phyloP scores from a whole-genome alignment of 2,888 invertebrate genomes.

The Cephus pulcher region DNA sequence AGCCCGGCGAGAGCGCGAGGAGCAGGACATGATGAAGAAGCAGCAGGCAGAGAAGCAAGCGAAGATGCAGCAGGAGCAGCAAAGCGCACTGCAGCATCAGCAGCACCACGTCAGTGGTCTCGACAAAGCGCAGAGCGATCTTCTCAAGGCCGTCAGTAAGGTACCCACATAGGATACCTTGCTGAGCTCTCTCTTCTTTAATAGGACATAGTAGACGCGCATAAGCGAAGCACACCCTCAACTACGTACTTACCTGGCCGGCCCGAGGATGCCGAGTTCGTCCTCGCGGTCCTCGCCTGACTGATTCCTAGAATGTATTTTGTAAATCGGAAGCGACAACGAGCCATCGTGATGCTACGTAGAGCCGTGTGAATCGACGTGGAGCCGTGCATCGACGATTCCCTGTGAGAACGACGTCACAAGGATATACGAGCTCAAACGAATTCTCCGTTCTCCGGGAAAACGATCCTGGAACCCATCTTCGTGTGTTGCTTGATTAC shows the following conservation, averaged over 20 bases:
- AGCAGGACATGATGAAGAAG: conserved; percentile 91
- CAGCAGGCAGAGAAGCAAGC: conserved; percentile 90
- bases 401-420: background rate
- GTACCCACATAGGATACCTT: conserved; percentile 78
- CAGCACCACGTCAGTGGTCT: conserved; percentile 80
- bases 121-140: conserved; percentile 80
- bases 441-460: background rate
- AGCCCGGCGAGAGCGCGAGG: conserved; percentile 89
- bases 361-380: background rate
- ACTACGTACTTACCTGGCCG: conserved; percentile 64
- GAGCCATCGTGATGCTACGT: conserved; percentile 10
- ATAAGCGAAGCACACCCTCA: conserved; percentile 37
- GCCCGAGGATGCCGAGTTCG: conserved; percentile 27
- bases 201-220: conserved; percentile 40
- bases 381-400: background rate
- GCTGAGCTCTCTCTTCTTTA: conserved; percentile 42
- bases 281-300: conserved; percentile 49
- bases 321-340: conserved; percentile 30
- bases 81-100: conserved; percentile 75
- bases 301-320: conserved; percentile 64
- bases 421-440: background rate
- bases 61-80: conserved; percentile 80
- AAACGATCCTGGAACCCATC: background rate
- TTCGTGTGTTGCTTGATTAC: background rate
- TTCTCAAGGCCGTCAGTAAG: conserved; percentile 82